Conservation (phyloP, 2,797 vertebrate species). For the Poeciliopsis turneri region DNA sequence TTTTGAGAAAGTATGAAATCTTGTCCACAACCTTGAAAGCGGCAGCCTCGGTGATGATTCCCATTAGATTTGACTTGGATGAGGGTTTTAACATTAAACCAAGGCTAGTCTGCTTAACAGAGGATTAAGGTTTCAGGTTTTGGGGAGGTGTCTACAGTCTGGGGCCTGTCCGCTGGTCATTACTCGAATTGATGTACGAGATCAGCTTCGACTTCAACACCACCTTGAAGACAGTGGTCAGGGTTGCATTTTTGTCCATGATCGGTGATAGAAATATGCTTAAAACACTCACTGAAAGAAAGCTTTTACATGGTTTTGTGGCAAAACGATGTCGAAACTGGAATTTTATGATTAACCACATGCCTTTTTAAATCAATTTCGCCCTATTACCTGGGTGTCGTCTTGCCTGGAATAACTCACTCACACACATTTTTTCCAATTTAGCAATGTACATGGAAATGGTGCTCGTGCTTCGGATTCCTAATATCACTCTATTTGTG, state of each 20-base stretch:
- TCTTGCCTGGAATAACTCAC: slow-evolving; percentile 47
- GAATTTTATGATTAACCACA: slow-evolving; percentile 19
- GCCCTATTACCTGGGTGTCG: slow-evolving; percentile 50
- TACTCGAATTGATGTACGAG: slow-evolving; percentile 62
- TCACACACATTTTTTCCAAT: slow-evolving; percentile 28
- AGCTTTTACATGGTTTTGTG: slow-evolving; percentile 40
- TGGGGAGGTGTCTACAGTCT: slow-evolving; percentile 51
- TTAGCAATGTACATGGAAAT: slow-evolving; percentile 28
- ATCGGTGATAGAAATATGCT: slow-evolving; percentile 55
- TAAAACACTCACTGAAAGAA: slow-evolving; percentile 40
- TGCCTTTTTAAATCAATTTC: slow-evolving; percentile 47
- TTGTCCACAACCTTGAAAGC: slow-evolving; percentile 61
- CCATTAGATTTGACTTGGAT: slow-evolving; percentile 60
- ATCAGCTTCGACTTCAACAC: slow-evolving; percentile 53
- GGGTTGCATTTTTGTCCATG: slow-evolving; percentile 51
- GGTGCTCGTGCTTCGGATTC: slow-evolving; percentile 45
- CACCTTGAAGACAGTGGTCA: slow-evolving; percentile 67
- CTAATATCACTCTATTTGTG: slow-evolving; percentile 35
- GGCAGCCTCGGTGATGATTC: slow-evolving; percentile 37
- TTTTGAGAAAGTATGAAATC: slow-evolving; percentile 47
- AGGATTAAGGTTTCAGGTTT: slow-evolving; percentile 65
- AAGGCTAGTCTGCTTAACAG: slow-evolving; percentile 51
- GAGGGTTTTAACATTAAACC: slow-evolving; percentile 55
- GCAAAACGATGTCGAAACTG: slow-evolving; percentile 25
- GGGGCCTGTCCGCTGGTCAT: slow-evolving; percentile 58